These are phyloP conservation scores for Carollia perspicillata DNA, from an alignment of 2,113 vertebrate genomes.

Conservation along the genomic window DNA sequence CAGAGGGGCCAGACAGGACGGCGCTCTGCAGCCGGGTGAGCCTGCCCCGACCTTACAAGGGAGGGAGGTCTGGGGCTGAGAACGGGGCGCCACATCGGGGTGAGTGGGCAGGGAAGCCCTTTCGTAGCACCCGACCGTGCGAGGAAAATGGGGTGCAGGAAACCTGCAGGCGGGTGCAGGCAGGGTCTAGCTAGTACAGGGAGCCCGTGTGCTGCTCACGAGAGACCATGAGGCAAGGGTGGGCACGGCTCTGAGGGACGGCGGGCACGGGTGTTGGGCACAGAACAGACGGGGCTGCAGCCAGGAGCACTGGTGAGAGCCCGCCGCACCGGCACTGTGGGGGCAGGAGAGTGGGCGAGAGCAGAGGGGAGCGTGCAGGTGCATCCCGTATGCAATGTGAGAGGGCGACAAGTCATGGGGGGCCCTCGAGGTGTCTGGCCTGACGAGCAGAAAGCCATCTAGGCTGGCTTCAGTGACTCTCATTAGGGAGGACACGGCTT, in stretches of 20 bases:
- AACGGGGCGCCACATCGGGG: not conserved
- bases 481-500: not conserved
- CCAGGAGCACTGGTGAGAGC: too few relatives aligned
- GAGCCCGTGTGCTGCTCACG: too few relatives aligned
- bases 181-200: too few relatives aligned
- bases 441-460: not conserved
- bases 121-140: not conserved
- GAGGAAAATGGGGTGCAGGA: not conserved
- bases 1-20: not conserved
- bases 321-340: rapidly evolving
- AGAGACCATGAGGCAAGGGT: too few relatives aligned
- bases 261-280: too few relatives aligned
- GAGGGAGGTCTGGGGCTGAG: not conserved
- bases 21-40: too few relatives aligned
- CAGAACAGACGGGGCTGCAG: too few relatives aligned
- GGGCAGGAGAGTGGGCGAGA: rapidly evolving
- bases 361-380: not conserved
- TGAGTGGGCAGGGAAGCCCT: not conserved
- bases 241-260: too few relatives aligned
- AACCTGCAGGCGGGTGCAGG: not conserved
- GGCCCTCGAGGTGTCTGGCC: not conserved
- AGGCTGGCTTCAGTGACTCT: not conserved
- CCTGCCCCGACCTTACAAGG: not conserved
- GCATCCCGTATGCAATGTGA: not conserved
- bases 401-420: not conserved